Conservation (phyloP, 2,113 vertebrate genomes). For the Tragelaphus imberbis region DNA sequence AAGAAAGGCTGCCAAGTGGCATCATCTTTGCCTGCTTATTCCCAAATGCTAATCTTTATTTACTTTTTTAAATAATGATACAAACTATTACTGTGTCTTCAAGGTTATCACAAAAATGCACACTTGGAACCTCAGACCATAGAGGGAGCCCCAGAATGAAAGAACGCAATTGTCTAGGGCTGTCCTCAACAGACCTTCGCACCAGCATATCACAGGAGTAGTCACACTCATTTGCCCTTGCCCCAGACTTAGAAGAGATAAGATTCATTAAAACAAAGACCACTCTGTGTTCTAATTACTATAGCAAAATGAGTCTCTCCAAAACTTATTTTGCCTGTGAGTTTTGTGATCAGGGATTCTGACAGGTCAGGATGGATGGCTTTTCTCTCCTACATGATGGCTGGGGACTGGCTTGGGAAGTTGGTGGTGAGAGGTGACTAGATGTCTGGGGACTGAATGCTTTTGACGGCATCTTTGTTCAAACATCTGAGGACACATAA, state of each 20-base stretch:
- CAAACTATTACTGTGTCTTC: not conserved
- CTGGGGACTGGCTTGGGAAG: not conserved
- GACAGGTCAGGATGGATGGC: not conserved
- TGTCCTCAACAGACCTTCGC: no score
- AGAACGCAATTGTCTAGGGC: accelerated
- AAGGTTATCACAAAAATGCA: not conserved
- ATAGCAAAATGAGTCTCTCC: not conserved
- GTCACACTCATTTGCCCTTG: not conserved
- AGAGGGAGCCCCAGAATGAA: not conserved
- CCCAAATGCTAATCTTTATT: not conserved
- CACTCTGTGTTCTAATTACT: not conserved
- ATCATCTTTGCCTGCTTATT: not conserved
- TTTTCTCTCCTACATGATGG: not conserved
- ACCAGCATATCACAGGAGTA: not conserved
- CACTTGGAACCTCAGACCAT: not conserved
- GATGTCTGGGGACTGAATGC: not conserved
- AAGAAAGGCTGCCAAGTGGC: not conserved
- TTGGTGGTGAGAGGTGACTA: not conserved
- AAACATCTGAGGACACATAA: accelerated
- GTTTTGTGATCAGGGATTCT: not conserved
- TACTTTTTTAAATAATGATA: not conserved
- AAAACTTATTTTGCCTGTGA: not conserved
- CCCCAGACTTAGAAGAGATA: not conserved
- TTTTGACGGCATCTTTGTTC: accelerated
- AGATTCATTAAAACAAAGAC: not conserved